Base-by-base conservation (phyloP, 2,888 invertebrate genomes). In the Eulithis prunata region DNA sequence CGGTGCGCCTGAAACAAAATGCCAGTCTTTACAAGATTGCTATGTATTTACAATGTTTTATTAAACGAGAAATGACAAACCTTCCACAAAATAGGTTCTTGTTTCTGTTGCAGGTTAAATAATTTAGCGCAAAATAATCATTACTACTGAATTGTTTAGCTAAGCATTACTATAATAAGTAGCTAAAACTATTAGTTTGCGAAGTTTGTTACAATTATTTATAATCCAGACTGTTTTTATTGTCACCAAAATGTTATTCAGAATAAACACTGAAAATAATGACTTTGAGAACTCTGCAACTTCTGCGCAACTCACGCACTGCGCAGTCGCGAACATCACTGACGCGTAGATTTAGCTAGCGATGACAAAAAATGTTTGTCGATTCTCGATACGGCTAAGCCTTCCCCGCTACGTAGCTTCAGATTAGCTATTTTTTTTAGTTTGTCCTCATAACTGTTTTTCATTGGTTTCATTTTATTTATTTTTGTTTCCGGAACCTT, bases 1-100 rank as follows among this genome's bases (percentile, higher is more conserved):
- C 13, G 71, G 49, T 49, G 10, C 21, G 21, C 21, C 49, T 83
- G 78, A 76, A 83, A 83, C 70, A 41, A 41, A 4, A 41, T 11
- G 41, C 10, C 41, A 11, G 5, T 41, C 7, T 41, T 41, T 41
- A 41, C 0, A 41, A 5, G 41, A 8, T 13, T 47, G 8, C 2
- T 2, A 41, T 38, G 21, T 47, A 47, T 8, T 13, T 14, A 47
- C 10, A 49, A 10, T 41, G 47, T 13, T 47, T 47, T 47, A 13
- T 49, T 10, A n/a, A n/a, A 45, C 3, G 7, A 13, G 47, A 47
- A 47, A 38, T 52, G 57, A 64, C 66, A 11, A 68, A 68, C 71
- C 68, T 71, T 46, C 10, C 10, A 21, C 21, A 49, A 11, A 49
- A 11, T 21, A 4, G 2, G 2, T 41, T 41, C 41, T 41, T 10